phyloP scores from a whole-genome alignment of 1,140 invertebrate genomes.

The Musca vetustissima region DNA sequence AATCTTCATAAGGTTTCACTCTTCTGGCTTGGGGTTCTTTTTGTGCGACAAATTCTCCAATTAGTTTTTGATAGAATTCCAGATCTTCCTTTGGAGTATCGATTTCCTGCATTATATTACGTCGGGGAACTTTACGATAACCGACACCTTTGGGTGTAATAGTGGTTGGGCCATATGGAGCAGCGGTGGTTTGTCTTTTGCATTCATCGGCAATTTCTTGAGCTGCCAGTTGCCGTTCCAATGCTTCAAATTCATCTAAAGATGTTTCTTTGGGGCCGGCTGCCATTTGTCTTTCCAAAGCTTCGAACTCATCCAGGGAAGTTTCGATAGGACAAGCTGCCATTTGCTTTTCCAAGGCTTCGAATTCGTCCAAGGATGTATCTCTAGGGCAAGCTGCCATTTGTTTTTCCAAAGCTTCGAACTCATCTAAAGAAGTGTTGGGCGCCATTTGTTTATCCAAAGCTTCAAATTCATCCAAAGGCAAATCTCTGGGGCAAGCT shows the following conservation, averaged over 20 bases:
- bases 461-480: not conserved
- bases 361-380: not conserved
- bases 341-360: not conserved
- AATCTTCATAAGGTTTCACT: not conserved
- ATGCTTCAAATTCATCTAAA: constrained; percentile 13
- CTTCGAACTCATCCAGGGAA: not conserved
- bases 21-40: not conserved
- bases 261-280: not conserved
- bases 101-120: no score
- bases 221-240: not conserved
- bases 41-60: no score
- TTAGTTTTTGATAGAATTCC: no score
- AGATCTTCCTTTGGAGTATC: no score
- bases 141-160: no score
- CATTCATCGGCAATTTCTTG: not conserved
- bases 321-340: not conserved
- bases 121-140: no score
- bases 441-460: not conserved
- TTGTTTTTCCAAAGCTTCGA: not conserved
- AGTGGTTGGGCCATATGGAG: no score
- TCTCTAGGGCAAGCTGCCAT: not conserved
- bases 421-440: not conserved
- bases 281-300: not conserved
- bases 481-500: not conserved
- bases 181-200: no score